Evolutionary conservation across 2,113 vertebrate genomes (phyloP).

Genomic region (Peucedramus taeniatus): DNA sequence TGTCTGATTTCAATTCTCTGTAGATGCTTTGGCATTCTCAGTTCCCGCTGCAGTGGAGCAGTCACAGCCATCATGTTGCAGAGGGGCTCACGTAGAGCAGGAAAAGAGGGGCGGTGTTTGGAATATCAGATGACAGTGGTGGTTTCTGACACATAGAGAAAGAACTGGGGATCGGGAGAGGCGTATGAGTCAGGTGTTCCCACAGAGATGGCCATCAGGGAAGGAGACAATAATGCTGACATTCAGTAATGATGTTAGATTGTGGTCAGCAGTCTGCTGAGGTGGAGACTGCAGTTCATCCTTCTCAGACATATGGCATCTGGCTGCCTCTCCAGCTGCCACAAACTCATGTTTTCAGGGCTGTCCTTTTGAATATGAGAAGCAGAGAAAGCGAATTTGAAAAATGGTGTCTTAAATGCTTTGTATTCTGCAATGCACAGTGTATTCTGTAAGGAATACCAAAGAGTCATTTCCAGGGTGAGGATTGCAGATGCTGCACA

Average conservation of each 20-base stretch:
- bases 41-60: background rate
- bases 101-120: background rate
- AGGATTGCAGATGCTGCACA: background rate
- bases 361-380: background rate
- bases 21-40: background rate
- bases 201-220: background rate
- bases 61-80: background rate
- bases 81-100: background rate
- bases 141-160: background rate
- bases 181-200: background rate
- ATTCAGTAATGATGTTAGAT: background rate
- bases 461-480: background rate
- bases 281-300: background rate
- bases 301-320: background rate
- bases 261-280: background rate
- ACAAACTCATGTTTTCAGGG: background rate
- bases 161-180: background rate
- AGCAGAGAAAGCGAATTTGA: background rate
- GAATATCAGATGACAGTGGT: background rate
- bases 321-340: background rate
- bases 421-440: background rate
- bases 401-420: background rate
- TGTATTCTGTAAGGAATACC: background rate
- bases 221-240: background rate
- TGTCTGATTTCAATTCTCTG: background rate